phyloP scores from a whole-genome alignment of 2,113 vertebrate species.

The Noturus placidus region DNA sequence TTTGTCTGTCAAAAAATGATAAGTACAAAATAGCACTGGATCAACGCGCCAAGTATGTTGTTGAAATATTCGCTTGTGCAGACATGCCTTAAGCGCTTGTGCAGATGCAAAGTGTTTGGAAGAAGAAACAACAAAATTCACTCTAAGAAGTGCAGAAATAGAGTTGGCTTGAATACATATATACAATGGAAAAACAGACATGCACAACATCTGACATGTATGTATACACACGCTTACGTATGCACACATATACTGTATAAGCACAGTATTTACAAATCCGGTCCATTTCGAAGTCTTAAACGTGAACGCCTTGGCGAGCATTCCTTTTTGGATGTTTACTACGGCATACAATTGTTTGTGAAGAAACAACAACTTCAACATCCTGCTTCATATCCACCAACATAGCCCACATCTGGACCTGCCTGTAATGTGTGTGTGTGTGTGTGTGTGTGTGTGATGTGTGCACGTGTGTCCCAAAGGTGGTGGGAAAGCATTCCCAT shows the following conservation, averaged over 20 bases:
- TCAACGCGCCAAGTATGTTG: constrained; percentile 34
- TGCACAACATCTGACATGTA: too few relatives aligned
- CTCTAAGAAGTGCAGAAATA: constrained; percentile 12
- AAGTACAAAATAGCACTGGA: constrained; percentile 21
- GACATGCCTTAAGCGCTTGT: constrained; percentile 19
- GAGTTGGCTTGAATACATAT: background rate
- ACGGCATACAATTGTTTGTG: background rate
- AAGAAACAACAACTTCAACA: background rate
- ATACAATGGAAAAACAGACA: background rate
- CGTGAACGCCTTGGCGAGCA: background rate
- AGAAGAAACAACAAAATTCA: constrained; percentile 22
- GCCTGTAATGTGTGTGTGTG: background rate
- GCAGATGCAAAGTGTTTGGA: constrained; percentile 1
- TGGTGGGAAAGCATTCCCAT: constrained; percentile 37
- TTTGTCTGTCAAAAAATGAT: constrained; percentile 40
- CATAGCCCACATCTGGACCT: constrained; percentile 27
- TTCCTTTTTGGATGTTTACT: constrained; percentile 22
- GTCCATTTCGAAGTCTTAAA: background rate
- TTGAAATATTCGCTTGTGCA: constrained; percentile 44
- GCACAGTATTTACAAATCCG: background rate
- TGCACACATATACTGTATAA: background rate
- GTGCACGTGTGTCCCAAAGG: constrained; percentile 23
- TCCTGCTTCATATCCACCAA: background rate
- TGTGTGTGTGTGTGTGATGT: constrained; percentile 18
- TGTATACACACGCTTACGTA: background rate